These are phyloP conservation scores for Calonectris borealis DNA, from an alignment of 2,113 vertebrate genomes.

Conservation along the genomic window DNA sequence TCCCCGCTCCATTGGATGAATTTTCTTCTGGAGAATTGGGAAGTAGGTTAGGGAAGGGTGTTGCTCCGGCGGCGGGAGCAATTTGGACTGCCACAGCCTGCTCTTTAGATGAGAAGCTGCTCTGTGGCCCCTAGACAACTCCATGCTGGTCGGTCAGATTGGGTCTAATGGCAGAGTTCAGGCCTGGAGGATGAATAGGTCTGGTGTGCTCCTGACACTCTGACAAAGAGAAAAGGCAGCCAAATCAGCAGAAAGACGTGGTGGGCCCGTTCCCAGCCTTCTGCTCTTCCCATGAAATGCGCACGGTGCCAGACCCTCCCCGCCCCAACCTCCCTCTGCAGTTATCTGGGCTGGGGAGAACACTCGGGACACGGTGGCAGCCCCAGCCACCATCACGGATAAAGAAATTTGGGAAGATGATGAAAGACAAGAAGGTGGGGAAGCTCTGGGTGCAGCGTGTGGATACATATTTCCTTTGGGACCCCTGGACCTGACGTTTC, in stretches of 20 bases:
- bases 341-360: neutral
- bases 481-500: neutral
- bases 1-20: neutral
- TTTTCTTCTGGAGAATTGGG: neutral
- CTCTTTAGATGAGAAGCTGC: neutral
- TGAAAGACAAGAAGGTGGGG: neutral
- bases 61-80: neutral
- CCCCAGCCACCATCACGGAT: accelerated
- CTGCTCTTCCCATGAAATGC: neutral
- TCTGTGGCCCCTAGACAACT: neutral
- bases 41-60: neutral
- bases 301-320: neutral
- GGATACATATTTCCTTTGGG: neutral
- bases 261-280: neutral
- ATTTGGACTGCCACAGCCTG: neutral
- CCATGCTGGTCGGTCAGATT: accelerated
- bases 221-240: neutral
- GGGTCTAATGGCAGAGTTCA: neutral
- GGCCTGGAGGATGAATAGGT: neutral
- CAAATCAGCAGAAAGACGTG: neutral
- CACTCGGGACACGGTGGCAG: accelerated
- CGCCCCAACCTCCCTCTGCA: neutral
- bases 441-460: neutral
- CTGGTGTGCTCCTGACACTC: neutral
- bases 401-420: neutral